Percentiles rank a stretch among this genome's conserved stretches.
Conservation (phyloP, 2,797 vertebrate genomes). For the Ceyx erithaca region DNA sequence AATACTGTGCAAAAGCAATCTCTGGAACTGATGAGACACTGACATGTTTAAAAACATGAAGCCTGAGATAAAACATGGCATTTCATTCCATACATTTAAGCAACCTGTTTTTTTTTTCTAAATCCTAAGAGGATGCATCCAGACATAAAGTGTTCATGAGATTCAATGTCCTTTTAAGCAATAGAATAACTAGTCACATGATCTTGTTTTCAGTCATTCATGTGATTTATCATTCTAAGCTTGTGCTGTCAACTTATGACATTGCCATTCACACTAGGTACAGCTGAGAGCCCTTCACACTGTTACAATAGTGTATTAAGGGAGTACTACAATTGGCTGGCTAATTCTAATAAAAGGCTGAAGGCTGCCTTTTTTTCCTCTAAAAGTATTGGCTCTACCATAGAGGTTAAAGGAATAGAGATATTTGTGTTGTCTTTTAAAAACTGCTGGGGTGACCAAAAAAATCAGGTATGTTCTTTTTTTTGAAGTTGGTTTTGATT, state of each 20-base stretch:
- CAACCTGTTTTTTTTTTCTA: background rate
- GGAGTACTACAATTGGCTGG: background rate
- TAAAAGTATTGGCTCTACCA: background rate
- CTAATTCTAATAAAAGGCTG: background rate
- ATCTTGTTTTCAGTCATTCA: conserved; percentile 10
- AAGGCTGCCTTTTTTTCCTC: background rate
- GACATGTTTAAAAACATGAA: background rate
- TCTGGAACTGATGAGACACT: background rate
- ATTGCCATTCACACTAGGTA: background rate
- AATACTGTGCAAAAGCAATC: background rate
- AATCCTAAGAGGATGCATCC: background rate
- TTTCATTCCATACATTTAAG: background rate
- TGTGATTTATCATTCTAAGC: conserved; percentile 11
- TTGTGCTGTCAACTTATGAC: background rate
- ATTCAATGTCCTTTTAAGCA: background rate
- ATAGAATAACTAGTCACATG: background rate
- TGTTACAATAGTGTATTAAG: background rate
- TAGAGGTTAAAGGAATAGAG: rapidly evolving
- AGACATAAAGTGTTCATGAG: background rate
- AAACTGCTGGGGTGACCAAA: rapidly evolving
- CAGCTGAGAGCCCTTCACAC: conserved; percentile 13
- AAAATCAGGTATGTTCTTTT: background rate
- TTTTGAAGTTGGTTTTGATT: background rate
- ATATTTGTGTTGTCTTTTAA: background rate
- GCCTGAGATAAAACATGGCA: background rate